Base-by-base conservation (phyloP, 2,888 invertebrate species). In the Tetranychus truncatus region DNA sequence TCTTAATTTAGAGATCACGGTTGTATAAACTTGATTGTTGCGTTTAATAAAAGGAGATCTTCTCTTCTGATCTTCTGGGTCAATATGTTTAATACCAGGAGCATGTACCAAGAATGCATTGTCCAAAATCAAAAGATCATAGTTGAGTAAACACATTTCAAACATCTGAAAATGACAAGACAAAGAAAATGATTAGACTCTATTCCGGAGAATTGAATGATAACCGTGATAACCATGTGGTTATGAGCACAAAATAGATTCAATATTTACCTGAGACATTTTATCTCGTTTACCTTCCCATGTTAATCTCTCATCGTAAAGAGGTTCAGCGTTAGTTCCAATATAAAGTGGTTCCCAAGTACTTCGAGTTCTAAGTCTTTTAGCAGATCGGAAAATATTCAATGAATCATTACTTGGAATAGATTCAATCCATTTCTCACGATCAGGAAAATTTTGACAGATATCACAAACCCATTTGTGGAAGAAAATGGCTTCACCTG, bases 261-360 rank as follows among this genome's bases (percentile, higher is more conserved):
- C 34, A n/a, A 75, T 45, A 21, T 77, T 76, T 73, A 92, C 93
- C 89, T 94, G 94, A 77, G 92, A 91, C 93, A 94, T 94, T 85
- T 94, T 94, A 84, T 95, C 94, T 83, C 91, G 90, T 84, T 91
- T 91, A 71, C 94, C 94, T 82, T 95, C 93, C 93, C 94, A 94
- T 82, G 91, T 91, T 77, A 94, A 87, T 81, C 93, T 86, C 82
- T 94, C 93, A 79, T 94, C 94, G 82, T 94, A 94, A 78, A 89
- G 85, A 0, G 90, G 90, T 80, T 90, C 89, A 76, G 87, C 85
- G 82, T 93, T 89, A 0, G 92, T 92, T 21, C 94, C 93, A 77
- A 95, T 92, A 81, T 90, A 94, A 80, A 94, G 92, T 11, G 94
- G 94, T 84, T 94, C 94, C 94, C 94, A 94, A 44, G 73, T 65